A percentile compares a stretch with the other conserved stretches of the same genome.
Evolutionary conservation across 2,797 vertebrate species (phyloP).

Genomic region (Vipera ursinii): DNA sequence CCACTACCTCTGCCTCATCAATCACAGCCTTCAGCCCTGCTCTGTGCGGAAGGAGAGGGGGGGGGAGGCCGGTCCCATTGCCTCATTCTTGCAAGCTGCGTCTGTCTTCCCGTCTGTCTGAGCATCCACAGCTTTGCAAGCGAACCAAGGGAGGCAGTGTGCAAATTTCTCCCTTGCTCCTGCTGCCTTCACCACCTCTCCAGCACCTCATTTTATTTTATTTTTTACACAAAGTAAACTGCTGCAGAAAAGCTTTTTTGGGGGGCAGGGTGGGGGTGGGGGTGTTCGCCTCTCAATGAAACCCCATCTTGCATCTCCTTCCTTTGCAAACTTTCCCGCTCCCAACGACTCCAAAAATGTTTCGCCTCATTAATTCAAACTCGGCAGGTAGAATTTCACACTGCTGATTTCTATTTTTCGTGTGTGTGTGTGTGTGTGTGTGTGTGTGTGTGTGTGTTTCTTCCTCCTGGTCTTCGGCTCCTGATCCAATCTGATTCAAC

Average conservation of each 20-base stretch:
- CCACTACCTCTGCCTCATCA: slow-evolving; percentile 25
- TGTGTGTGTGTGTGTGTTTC: too few relatives aligned
- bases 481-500: neutral
- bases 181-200: fast-evolving
- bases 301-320: neutral
- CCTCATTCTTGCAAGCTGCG: neutral
- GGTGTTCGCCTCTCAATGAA: slow-evolving; percentile 6
- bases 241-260: fast-evolving
- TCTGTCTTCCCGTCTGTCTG: neutral
- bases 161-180: neutral
- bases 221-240: neutral
- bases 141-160: slow-evolving; percentile 10
- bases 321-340: neutral
- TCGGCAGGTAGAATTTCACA: neutral
- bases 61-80: neutral
- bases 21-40: slow-evolving; percentile 17
- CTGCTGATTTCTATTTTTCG: neutral
- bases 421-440: too few relatives aligned
- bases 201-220: neutral
- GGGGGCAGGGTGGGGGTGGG: neutral
- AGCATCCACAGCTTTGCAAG: fast-evolving
- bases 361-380: neutral
- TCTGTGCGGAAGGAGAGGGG: slow-evolving; percentile 1
- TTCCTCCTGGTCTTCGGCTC: neutral
- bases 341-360: neutral